Base-by-base conservation (phyloP, 1,140 invertebrate genomes). In the Drosophila ficusphila region DNA sequence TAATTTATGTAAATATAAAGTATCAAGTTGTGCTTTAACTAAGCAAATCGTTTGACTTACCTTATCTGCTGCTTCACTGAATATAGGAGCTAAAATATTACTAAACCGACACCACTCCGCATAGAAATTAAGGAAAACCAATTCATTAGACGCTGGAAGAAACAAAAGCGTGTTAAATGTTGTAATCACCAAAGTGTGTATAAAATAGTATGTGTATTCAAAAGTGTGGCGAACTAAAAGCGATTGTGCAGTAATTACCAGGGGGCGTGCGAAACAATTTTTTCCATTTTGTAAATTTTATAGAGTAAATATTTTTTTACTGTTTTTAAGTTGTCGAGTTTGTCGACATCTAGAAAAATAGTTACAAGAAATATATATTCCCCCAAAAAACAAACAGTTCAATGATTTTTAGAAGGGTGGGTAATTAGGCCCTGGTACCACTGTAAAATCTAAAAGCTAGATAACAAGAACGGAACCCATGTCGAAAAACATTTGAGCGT, bases 41-140 rank as follows among this genome's bases (percentile, higher is more conserved):
- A 9, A 9, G 1, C 14, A 2, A 53, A 34, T 12, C 14, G 1
- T 46, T 23, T 27, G 9, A 44, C 62, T 93, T 48, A 99, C 94
- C 94, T 97, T 97, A 79, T 96, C 96, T 16, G 98, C 96, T 25
- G 98, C 96, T 92, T 99, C 97, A 92, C 99, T 97, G 93, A 99
- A 99, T 90, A 99, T 96, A 25, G 99, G 99, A 79, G 96, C 96
- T 86, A 99, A 93, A 91, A 98, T 95, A 93, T 98, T 99, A 93
- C 98, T 99, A 92, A 97, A 97, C 79, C 95, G 94, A 93, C 97
- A 99, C 98, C 98, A 99, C 91, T 99, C 98, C 8, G 98, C 98
- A 93, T 99, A 99, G 93, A 99, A 99, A 93, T 99, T 99, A 68
- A 99, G 96, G 92, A 99, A 97, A 49, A 99, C 98, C 92, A 99